These are phyloP conservation scores for human DNA, from an alignment of 2,113 vertebrate genomes.

Conservation along the genomic window DNA sequence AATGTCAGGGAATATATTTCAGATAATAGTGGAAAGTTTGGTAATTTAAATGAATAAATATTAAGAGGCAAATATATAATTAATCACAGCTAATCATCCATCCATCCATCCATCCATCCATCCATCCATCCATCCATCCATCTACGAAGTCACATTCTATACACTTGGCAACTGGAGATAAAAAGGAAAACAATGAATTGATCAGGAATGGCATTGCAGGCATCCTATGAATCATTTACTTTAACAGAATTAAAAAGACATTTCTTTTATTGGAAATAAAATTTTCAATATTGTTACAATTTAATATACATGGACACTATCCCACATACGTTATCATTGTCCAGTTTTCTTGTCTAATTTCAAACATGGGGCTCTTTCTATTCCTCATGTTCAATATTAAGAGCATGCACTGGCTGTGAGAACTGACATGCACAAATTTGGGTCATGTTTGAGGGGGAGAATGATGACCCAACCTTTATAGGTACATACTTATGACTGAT, in stretches of 20 bases:
- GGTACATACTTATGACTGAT: background rate
- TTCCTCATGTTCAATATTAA: background rate
- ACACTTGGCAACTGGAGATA: background rate
- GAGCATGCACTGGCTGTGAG: background rate
- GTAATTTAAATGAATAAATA: background rate
- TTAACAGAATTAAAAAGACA: conserved; percentile 27
- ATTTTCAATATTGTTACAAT: background rate
- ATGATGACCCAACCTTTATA: background rate
- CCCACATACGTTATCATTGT: background rate
- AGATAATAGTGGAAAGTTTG: background rate
- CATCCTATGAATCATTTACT: background rate
- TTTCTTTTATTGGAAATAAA: conserved; percentile 20
- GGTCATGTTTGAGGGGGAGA: background rate
- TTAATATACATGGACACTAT: conserved; percentile 5
- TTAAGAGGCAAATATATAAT: background rate
- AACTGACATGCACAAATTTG: background rate
- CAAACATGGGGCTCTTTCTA: background rate
- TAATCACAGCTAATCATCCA: background rate
- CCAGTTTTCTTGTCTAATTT: background rate
- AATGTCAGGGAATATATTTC: background rate
- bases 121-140: background rate
- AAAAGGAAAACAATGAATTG: background rate
- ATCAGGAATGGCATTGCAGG: background rate
- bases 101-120: background rate
- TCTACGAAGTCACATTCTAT: background rate